phyloP scores from a whole-genome alignment of 2,888 invertebrate species.

The Panopea generosa region DNA sequence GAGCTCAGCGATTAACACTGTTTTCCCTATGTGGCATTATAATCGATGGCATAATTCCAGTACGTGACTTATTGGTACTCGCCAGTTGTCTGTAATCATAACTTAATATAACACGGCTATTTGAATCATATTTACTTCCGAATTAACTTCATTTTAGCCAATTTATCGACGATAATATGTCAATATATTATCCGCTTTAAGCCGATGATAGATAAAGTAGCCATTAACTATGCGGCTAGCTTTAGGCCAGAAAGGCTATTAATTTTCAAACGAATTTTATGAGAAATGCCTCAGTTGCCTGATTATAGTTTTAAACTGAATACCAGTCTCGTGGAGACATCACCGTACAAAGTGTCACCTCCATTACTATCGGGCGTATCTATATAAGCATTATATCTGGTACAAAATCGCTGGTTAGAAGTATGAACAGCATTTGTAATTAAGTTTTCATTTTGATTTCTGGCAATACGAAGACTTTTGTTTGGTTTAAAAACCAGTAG shows the following conservation, averaged over 20 bases:
- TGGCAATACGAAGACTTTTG: too few relatives aligned
- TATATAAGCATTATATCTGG: too few relatives aligned
- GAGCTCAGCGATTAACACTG: too few relatives aligned
- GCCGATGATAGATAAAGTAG: slow-evolving; percentile 47
- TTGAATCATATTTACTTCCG: slow-evolving; percentile 54
- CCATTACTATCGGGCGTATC: too few relatives aligned
- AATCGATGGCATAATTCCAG: slow-evolving; percentile 23
- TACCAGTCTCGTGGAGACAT: too few relatives aligned
- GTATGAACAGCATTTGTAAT: too few relatives aligned
- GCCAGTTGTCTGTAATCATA: background rate
- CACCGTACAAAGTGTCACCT: too few relatives aligned
- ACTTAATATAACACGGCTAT: slow-evolving; percentile 42
- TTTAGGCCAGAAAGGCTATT: slow-evolving; percentile 38
- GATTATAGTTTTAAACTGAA: background rate
- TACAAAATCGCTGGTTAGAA: too few relatives aligned
- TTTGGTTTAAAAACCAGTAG: too few relatives aligned
- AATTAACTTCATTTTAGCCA: slow-evolving; percentile 41
- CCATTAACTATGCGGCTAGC: slow-evolving; percentile 34
- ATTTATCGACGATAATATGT: slow-evolving; percentile 41
- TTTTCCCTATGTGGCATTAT: too few relatives aligned
- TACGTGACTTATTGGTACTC: slow-evolving; percentile 43
- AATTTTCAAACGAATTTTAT: slow-evolving; percentile 39
- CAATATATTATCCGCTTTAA: slow-evolving; percentile 31
- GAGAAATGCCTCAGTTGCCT: slow-evolving; percentile 38
- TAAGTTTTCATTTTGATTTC: too few relatives aligned